Evolutionary conservation across 2,797 vertebrate genomes (phyloP).

Genomic region (Emys orbicularis): DNA sequence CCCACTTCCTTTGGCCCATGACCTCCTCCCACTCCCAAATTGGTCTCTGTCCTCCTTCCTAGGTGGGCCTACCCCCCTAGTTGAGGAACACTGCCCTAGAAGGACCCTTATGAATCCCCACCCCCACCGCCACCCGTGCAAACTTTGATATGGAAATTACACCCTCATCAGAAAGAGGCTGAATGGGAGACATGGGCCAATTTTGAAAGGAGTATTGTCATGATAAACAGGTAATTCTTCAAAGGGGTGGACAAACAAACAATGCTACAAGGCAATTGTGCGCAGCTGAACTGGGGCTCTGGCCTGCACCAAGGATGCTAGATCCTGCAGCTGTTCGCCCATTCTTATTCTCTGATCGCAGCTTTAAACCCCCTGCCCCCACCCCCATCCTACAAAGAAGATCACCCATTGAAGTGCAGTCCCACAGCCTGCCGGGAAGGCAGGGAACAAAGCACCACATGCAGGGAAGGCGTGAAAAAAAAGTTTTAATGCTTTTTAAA

Average conservation of each 20-base stretch:
- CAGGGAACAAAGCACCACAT: slow-evolving; percentile 16
- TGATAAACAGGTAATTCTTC: background rate
- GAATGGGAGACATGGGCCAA: background rate
- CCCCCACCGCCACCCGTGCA: background rate
- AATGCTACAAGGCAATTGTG: background rate
- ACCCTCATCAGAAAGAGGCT: background rate
- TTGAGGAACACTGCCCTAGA: background rate
- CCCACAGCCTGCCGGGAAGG: background rate
- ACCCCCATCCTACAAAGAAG: background rate
- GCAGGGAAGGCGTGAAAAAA: slow-evolving; percentile 65
- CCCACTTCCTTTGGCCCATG: background rate
- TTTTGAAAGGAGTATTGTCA: background rate
- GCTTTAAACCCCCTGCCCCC: background rate
- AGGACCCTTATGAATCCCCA: background rate
- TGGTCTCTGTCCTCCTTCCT: background rate
- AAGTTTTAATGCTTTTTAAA: slow-evolving; percentile 78
- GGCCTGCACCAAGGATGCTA: background rate
- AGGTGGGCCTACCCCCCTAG: background rate
- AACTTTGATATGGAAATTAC: background rate
- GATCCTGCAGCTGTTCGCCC: background rate
- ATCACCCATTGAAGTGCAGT: background rate
- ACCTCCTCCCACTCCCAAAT: background rate
- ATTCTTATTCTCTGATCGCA: background rate
- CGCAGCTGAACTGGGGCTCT: background rate
- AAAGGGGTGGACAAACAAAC: background rate